phyloP scores from a whole-genome alignment of 2,113 vertebrate species.

The Ceratotherium simum region DNA sequence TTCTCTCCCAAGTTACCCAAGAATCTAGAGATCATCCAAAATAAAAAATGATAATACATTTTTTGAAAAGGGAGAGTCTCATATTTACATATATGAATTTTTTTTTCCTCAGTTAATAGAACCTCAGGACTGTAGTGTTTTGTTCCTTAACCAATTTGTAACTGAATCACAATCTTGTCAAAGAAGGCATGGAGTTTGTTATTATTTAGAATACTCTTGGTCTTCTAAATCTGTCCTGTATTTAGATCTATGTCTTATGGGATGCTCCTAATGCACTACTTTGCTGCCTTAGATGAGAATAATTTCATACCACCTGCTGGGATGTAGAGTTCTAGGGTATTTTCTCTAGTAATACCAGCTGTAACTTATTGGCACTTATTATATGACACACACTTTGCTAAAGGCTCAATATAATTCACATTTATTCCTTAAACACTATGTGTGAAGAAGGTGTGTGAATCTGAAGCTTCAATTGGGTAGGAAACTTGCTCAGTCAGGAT shows the following conservation, averaged over 20 bases:
- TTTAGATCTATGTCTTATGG: not conserved
- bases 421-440: not conserved
- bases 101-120: conserved; percentile 2
- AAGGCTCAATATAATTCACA: not conserved
- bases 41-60: not conserved
- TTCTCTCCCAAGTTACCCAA: conserved; percentile 9
- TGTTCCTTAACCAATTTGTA: conserved; percentile 1
- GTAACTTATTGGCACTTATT: not conserved
- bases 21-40: conserved; percentile 48
- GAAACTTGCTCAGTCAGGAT: not conserved
- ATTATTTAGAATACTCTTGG: not conserved
- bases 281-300: not conserved
- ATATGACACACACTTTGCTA: not conserved
- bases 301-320: not conserved
- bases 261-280: not conserved
- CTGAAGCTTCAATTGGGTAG: not conserved
- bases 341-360: not conserved
- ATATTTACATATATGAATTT: not conserved
- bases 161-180: not conserved
- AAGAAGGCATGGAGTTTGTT: not conserved
- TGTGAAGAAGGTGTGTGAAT: not conserved
- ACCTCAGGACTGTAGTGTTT: not conserved
- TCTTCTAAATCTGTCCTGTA: not conserved
- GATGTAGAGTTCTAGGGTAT: not conserved
- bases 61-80: conserved; percentile 10